These are phyloP conservation scores for Pammene aurita DNA, from an alignment of 2,888 invertebrate species.

Conservation along the genomic window DNA sequence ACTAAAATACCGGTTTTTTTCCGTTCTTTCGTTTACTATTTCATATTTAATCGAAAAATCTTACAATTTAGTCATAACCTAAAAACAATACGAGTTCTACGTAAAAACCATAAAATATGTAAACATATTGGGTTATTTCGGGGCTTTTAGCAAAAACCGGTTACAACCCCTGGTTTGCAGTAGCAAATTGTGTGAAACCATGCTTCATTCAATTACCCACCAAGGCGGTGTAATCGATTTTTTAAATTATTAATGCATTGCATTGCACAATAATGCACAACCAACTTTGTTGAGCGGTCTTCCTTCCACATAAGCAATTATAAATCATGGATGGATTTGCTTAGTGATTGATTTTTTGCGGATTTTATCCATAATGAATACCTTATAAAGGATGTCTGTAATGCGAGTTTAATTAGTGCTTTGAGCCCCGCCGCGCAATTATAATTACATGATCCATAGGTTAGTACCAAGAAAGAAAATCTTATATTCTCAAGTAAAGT, in stretches of 20 bases:
- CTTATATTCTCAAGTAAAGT: not conserved
- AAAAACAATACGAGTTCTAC: no score
- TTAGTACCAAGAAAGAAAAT: not conserved
- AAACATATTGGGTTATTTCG: no score
- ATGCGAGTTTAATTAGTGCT: slow-evolving; percentile 14
- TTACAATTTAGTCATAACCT: no score
- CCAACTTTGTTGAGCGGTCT: slow-evolving; percentile 50
- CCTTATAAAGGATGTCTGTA: slow-evolving; percentile 29
- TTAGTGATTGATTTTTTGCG: slow-evolving; percentile 34
- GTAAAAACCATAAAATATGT: no score
- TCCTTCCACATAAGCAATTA: slow-evolving; percentile 53
- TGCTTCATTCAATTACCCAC: slow-evolving; percentile 24
- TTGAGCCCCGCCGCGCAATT: slow-evolving; percentile 5
- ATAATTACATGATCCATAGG: slow-evolving; percentile 8
- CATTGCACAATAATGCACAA: slow-evolving; percentile 46
- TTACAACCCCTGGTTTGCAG: no score
- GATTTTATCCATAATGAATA: slow-evolving; percentile 28
- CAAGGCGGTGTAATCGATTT: not conserved
- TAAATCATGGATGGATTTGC: slow-evolving; percentile 36
- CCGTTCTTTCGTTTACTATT: no score
- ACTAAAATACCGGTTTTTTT: no score
- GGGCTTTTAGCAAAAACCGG: no score
- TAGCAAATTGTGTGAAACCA: slow-evolving; percentile 31
- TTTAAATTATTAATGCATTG: slow-evolving; percentile 48
- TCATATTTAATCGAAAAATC: no score